A percentile compares a stretch with the other conserved stretches of the same genome.
Conservation (phyloP, 1,140 invertebrate species). For the Dryas iulia region DNA sequence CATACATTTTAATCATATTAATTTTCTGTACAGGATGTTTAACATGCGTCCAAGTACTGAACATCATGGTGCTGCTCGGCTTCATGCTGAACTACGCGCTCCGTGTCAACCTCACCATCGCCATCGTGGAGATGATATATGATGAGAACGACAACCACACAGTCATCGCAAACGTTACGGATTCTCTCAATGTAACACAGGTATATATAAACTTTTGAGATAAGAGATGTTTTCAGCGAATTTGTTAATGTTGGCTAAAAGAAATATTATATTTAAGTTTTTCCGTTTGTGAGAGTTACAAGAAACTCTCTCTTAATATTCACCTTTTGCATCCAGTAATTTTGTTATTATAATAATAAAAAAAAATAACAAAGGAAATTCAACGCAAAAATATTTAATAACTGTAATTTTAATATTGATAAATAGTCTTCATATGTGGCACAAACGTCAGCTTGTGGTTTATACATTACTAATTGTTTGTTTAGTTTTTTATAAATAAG, state of each 20-base stretch:
- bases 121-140: slow-evolving; percentile 92
- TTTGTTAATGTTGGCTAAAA: too few relatives aligned
- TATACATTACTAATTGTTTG: background rate
- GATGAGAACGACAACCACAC: slow-evolving; percentile 69
- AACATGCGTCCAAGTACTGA: slow-evolving; percentile 89
- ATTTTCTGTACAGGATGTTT: slow-evolving; percentile 82
- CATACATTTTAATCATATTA: background rate
- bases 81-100: slow-evolving; percentile 95
- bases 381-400: background rate
- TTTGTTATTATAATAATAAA: background rate
- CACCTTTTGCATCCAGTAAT: too few relatives aligned
- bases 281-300: too few relatives aligned
- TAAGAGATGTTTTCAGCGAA: too few relatives aligned
- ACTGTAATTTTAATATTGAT: background rate
- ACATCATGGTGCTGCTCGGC: slow-evolving; percentile 91
- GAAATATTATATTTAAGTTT: too few relatives aligned
- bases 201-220: slow-evolving; percentile 23
- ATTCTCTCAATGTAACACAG: slow-evolving; percentile 62
- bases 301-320: too few relatives aligned
- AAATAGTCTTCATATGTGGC: too few relatives aligned
- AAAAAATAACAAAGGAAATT: background rate
- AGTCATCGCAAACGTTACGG: slow-evolving; percentile 45
- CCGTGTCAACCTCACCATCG: slow-evolving; percentile 93
- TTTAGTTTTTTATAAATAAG: background rate
- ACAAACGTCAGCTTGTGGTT: background rate